Evolutionary conservation across 1,140 invertebrate species (phyloP).

Genomic region (Drosophila pseudoobscura): DNA sequence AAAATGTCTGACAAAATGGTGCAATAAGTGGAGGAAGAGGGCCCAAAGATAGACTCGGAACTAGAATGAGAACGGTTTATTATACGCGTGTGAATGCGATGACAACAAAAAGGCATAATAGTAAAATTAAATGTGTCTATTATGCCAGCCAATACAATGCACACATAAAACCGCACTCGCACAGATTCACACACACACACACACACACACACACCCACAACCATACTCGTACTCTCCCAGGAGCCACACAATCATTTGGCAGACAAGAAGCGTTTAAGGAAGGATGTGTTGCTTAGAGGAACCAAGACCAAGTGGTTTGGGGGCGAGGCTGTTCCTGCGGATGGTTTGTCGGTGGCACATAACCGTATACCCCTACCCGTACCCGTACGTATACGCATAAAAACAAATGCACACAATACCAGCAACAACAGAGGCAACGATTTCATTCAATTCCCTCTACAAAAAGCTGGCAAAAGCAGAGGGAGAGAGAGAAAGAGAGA

Average conservation of each 20-base stretch:
- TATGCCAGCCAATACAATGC: constrained; percentile 78
- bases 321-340: constrained; percentile 4
- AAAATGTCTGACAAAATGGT: constrained; percentile 73
- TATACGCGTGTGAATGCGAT: constrained; percentile 69
- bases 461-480: constrained; percentile 48
- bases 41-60: constrained; percentile 66
- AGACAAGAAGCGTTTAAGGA: constrained; percentile 79
- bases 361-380: too few relatives aligned
- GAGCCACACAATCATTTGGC: constrained; percentile 55
- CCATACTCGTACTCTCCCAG: constrained; percentile 11
- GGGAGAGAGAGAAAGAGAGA: constrained; percentile 9
- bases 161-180: constrained; percentile 73
- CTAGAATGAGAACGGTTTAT: constrained; percentile 69
- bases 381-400: constrained; percentile 43
- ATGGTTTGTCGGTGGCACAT: constrained; percentile 31
- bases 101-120: constrained; percentile 81
- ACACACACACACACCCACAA: constrained; percentile 13
- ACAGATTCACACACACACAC: constrained; percentile 14
- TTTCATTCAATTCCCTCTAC: constrained; percentile 51
- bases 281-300: constrained; percentile 75
- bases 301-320: constrained; percentile 21
- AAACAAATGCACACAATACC: constrained; percentile 63
- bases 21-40: constrained; percentile 19
- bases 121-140: constrained; percentile 82
- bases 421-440: constrained; percentile 38